A percentile compares a stretch with the other conserved stretches of the same genome.
phyloP scores from a whole-genome alignment of 2,797 vertebrate species.

The Cirrhinus molitorella region DNA sequence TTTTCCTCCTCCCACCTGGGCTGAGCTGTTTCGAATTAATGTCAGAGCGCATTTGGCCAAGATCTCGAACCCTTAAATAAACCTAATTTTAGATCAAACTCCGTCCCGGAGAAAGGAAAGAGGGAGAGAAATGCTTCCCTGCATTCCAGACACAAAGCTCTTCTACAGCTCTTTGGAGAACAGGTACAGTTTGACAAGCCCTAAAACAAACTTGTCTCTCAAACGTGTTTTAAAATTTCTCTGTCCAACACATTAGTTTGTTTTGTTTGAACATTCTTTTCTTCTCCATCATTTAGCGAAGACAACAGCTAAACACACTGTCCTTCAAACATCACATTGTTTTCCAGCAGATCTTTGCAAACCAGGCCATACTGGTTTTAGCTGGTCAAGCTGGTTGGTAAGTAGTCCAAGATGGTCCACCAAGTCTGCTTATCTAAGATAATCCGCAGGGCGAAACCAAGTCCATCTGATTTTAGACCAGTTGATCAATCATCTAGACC shows the following conservation, averaged over 20 bases:
- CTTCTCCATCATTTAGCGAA: not conserved
- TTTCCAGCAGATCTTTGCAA: constrained; percentile 18
- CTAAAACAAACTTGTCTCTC: constrained; percentile 28
- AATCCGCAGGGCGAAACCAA: not conserved
- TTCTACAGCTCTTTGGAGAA: constrained; percentile 37
- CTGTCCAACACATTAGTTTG: constrained; percentile 1
- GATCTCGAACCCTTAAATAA: constrained; percentile 55
- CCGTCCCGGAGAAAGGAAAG: constrained; percentile 19
- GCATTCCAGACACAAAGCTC: constrained; percentile 37
- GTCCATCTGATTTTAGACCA: not conserved
- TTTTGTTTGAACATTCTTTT: constrained; percentile 22
- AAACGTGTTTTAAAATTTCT: constrained; percentile 8
- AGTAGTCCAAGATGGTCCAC: not conserved
- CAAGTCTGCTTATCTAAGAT: not conserved
- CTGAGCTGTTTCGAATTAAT: constrained; percentile 62
- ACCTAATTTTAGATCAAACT: constrained; percentile 61
- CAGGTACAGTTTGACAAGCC: constrained; percentile 49
- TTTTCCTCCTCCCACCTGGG: constrained; percentile 56
- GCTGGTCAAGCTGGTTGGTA: not conserved
- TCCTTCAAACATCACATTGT: constrained; percentile 21
- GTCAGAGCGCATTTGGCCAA: constrained; percentile 55
- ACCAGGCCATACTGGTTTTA: not conserved
- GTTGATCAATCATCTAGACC: not conserved
- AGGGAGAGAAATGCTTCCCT: constrained; percentile 53
- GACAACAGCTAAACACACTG: constrained; percentile 16